phyloP scores from a whole-genome alignment of 2,888 invertebrate species.

The Rhagonycha lutea region DNA sequence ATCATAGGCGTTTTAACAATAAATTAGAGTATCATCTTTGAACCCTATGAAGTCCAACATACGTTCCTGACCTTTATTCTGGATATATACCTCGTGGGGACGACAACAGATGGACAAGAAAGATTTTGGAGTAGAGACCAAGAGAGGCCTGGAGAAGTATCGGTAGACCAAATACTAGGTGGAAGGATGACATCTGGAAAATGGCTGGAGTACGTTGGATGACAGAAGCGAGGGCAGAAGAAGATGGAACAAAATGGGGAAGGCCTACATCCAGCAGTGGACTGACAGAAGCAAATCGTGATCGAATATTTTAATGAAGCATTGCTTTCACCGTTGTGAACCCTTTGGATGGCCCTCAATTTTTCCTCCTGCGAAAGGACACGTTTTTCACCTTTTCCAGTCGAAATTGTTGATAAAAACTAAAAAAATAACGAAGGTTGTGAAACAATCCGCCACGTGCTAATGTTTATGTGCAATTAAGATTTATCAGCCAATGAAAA shows the following conservation, averaged over 20 bases:
- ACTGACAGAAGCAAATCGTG: no score
- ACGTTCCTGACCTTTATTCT: background rate
- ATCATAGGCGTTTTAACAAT: background rate
- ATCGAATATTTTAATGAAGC: no score
- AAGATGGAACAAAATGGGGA: no score
- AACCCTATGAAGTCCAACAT: conserved; percentile 23
- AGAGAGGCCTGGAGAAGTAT: no score
- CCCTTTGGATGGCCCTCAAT: conserved; percentile 79
- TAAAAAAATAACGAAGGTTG: background rate
- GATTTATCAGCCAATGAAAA: conserved; percentile 42
- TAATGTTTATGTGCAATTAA: conserved; percentile 40
- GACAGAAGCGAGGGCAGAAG: no score
- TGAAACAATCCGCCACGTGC: conserved; percentile 39
- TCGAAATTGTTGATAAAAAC: background rate
- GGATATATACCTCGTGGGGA: no score
- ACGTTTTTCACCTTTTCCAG: conserved; percentile 39
- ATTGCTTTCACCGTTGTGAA: conserved; percentile 84
- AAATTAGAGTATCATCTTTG: background rate
- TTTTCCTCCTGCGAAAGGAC: conserved; percentile 74
- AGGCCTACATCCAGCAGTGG: no score
- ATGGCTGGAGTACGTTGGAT: no score
- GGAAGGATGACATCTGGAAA: no score
- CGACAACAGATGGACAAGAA: no score
- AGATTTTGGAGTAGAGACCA: no score
- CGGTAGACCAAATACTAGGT: no score